Conservation (phyloP, 2,797 vertebrate species). For the Philypnodon macrostomus region DNA sequence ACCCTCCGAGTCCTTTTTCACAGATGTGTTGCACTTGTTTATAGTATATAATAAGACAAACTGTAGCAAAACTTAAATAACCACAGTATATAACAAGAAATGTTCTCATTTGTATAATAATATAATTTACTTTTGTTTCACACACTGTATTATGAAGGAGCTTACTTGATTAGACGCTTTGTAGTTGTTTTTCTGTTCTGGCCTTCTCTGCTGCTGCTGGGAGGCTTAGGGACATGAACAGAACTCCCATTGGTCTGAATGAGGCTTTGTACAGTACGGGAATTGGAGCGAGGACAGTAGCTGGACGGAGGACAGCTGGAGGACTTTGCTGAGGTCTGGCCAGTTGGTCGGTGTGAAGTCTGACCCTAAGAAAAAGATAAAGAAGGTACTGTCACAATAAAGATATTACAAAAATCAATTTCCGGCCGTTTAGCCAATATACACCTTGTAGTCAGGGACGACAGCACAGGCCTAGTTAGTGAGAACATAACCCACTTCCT, state of each 20-base stretch:
- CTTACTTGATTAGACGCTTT: slow-evolving; percentile 87
- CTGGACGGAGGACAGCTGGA: slow-evolving; percentile 60
- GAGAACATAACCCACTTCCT: not conserved
- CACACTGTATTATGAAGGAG: not conserved
- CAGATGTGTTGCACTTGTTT: not conserved
- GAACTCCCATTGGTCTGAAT: slow-evolving; percentile 60
- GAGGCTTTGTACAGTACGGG: slow-evolving; percentile 71
- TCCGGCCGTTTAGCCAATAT: too few species aligned
- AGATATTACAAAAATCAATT: not conserved
- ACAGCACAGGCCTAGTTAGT: too few species aligned
- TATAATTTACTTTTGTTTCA: not conserved
- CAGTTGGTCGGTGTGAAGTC: slow-evolving; percentile 72
- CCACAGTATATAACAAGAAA: too few species aligned
- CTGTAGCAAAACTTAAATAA: too few species aligned
- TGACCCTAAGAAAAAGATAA: slow-evolving; percentile 68
- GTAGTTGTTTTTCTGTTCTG: slow-evolving; percentile 76
- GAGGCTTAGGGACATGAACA: slow-evolving; percentile 72
- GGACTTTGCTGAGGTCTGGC: slow-evolving; percentile 53
- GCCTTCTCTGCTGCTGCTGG: slow-evolving; percentile 73
- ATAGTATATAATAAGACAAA: too few species aligned
- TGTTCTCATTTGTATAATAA: too few species aligned
- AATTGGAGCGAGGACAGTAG: slow-evolving; percentile 61
- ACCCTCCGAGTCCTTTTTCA: not conserved
- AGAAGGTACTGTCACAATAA: slow-evolving; percentile 23
- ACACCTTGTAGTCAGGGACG: too few species aligned